phyloP scores from a whole-genome alignment of 2,797 vertebrate species.

The Etheostoma nigrum region DNA sequence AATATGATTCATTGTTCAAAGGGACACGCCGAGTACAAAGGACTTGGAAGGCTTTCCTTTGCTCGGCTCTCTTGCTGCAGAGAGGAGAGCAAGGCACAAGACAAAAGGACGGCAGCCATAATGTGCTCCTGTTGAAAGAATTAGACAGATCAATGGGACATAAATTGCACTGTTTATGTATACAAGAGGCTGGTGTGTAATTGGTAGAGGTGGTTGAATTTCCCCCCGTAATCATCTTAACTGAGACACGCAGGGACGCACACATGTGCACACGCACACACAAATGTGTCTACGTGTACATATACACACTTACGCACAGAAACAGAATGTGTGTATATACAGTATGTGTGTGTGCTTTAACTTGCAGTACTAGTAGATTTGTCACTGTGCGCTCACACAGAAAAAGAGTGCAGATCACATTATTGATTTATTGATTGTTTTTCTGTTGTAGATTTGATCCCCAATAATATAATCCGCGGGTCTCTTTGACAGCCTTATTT shows the following conservation, averaged over 20 bases:
- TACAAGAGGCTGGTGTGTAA: constrained; percentile 64
- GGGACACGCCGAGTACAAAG: constrained; percentile 64
- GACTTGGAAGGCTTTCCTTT: constrained; percentile 56
- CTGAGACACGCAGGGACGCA: constrained; percentile 32
- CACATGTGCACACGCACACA: neutral
- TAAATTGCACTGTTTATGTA: constrained; percentile 63
- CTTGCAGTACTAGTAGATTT: neutral
- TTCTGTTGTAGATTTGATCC: neutral
- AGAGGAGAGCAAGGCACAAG: constrained; percentile 43
- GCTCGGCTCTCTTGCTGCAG: constrained; percentile 33
- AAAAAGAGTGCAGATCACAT: neutral
- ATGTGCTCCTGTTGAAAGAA: constrained; percentile 64
- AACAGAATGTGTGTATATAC: neutral
- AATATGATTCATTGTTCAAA: constrained; percentile 74
- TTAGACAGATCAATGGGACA: constrained; percentile 70
- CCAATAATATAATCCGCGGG: neutral
- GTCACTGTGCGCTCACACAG: neutral
- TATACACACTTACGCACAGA: neutral
- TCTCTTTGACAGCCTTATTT: too few relatives aligned
- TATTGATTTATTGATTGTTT: neutral
- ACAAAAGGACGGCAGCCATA: constrained; percentile 58
- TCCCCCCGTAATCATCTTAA: constrained; percentile 62
- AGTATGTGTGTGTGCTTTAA: neutral
- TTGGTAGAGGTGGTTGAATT: constrained; percentile 63
- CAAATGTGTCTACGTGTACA: neutral